Percentiles rank a stretch among this genome's conserved stretches.
phyloP scores from a whole-genome alignment of 2,113 vertebrate species.

The Sapajus apella region DNA sequence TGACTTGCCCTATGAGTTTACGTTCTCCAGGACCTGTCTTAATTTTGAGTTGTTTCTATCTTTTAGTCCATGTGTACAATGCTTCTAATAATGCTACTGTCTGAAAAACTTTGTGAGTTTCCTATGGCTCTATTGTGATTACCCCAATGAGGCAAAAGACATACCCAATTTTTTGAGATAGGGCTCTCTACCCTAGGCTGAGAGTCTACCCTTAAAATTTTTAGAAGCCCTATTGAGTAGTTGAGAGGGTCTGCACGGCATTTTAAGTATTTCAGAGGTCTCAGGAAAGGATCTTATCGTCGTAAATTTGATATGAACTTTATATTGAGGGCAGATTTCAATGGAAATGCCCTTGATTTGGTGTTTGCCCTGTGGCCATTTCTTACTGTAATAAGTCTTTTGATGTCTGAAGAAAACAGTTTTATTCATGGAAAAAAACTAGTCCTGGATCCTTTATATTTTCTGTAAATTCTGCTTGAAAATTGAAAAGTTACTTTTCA shows the following conservation, averaged over 20 bases:
- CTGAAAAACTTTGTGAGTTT: background rate
- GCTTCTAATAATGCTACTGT: background rate
- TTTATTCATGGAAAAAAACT: background rate
- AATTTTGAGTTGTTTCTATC: background rate
- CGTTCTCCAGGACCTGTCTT: background rate
- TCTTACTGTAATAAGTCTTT: constrained; percentile 5
- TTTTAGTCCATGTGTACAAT: background rate
- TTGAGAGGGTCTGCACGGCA: background rate
- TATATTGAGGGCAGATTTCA: background rate
- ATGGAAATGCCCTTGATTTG: background rate
- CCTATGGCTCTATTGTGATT: background rate
- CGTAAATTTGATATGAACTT: background rate
- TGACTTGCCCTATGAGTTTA: background rate
- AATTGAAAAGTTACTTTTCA: background rate
- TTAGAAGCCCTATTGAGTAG: background rate
- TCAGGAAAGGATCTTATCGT: background rate
- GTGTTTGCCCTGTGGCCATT: background rate
- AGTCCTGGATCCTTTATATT: background rate
- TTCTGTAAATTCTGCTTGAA: background rate
- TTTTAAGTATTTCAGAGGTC: background rate
- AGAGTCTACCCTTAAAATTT: background rate
- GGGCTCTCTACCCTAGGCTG: background rate
- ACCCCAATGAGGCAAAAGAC: background rate
- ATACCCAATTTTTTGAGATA: background rate
- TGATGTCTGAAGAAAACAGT: background rate